A percentile compares a stretch with the other conserved stretches of the same genome.
Conservation (phyloP, 2,888 invertebrate genomes). For the Cheilosia vulpina region DNA sequence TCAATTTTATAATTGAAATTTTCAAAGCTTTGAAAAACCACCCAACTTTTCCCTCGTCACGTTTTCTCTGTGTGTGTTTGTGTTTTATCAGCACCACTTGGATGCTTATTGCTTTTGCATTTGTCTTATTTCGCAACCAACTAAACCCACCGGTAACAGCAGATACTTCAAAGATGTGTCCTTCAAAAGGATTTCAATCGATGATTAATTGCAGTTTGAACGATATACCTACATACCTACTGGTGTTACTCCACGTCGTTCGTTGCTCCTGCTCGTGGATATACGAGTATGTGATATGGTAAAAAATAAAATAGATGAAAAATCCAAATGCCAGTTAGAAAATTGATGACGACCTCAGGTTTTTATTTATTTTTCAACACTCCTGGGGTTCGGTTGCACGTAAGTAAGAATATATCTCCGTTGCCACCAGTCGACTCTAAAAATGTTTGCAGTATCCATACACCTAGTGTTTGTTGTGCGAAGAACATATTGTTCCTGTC, state of each 20-base stretch:
- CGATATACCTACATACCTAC: slow-evolving; percentile 29
- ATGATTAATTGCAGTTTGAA: slow-evolving; percentile 66
- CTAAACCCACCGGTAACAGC: neutral
- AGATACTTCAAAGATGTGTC: slow-evolving; percentile 48
- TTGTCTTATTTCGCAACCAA: slow-evolving; percentile 30
- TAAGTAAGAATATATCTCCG: slow-evolving; percentile 11
- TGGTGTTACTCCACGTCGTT: slow-evolving; percentile 5
- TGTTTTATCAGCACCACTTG: slow-evolving; percentile 10
- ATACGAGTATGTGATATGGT: slow-evolving; percentile 18
- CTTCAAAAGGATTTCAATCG: slow-evolving; percentile 64
- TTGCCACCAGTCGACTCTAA: slow-evolving; percentile 22
- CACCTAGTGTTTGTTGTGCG: slow-evolving; percentile 21
- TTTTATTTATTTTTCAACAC: slow-evolving; percentile 70
- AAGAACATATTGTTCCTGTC: slow-evolving; percentile 62
- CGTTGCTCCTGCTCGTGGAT: neutral
- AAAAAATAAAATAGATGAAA: slow-evolving; percentile 14
- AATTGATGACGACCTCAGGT: slow-evolving; percentile 74
- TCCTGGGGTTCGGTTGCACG: slow-evolving; percentile 31
- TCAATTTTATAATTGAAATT: slow-evolving; percentile 70
- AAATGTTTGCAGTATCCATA: neutral
- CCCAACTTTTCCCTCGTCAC: neutral
- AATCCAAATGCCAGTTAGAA: slow-evolving; percentile 68
- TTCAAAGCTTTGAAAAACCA: slow-evolving; percentile 42
- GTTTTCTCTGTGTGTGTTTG: neutral
- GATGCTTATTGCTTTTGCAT: slow-evolving; percentile 56